phyloP scores from a whole-genome alignment of 2,113 vertebrate genomes.

The Hyperopisus bebe region DNA sequence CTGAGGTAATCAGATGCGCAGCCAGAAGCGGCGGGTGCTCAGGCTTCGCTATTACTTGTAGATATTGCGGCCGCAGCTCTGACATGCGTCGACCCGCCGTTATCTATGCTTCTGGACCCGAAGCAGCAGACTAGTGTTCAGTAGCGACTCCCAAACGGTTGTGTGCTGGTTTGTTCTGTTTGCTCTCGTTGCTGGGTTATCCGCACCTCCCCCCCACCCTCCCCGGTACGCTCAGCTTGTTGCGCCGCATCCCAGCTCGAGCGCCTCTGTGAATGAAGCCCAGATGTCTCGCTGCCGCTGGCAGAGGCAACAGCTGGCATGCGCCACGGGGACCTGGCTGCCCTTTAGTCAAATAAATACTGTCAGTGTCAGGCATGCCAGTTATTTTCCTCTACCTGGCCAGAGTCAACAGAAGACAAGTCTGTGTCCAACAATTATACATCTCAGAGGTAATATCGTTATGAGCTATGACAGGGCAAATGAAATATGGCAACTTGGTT shows the following conservation, averaged over 20 bases:
- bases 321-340: slow-evolving; percentile 27
- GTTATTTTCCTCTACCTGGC: slow-evolving; percentile 42
- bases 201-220: slow-evolving; percentile 32
- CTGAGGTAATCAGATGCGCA: neutral
- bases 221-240: slow-evolving; percentile 41
- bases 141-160: neutral
- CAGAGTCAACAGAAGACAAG: slow-evolving; percentile 48
- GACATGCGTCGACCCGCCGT: neutral
- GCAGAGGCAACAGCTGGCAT: slow-evolving; percentile 47
- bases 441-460: slow-evolving; percentile 51
- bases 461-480: slow-evolving; percentile 50
- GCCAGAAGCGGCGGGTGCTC: neutral
- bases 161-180: slow-evolving; percentile 42
- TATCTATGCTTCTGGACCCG: neutral
- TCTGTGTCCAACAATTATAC: slow-evolving; percentile 52
- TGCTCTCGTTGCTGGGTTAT: slow-evolving; percentile 28
- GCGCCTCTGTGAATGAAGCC: slow-evolving; percentile 53
- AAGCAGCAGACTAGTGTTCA: neutral
- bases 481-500: slow-evolving; percentile 38
- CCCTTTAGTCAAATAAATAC: slow-evolving; percentile 50
- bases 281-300: slow-evolving; percentile 50
- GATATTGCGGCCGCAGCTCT: neutral
- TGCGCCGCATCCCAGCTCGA: slow-evolving; percentile 44
- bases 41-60: neutral
- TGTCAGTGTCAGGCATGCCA: slow-evolving; percentile 39